Base-by-base conservation (phyloP, 1,140 invertebrate species). In the Holotrichia oblita region DNA sequence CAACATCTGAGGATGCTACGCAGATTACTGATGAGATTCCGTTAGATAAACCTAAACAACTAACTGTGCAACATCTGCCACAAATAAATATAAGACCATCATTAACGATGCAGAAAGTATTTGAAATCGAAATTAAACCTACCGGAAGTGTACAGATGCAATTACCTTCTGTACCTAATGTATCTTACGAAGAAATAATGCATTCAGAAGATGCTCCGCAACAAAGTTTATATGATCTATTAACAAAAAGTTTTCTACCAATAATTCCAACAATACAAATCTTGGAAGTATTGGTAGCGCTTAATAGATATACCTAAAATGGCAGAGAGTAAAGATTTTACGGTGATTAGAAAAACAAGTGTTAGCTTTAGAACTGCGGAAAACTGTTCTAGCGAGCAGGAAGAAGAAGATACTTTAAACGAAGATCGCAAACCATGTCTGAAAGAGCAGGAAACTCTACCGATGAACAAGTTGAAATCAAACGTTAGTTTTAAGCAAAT, bases 1-100 rank as follows among this genome's bases (percentile, higher is more conserved):
- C 59, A 9, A 76, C 42, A 24, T 55, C 55, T 17, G 34, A 42
- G 2, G 27, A n/a, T 14, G 24, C 76, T n/a, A 34, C 20, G 0
- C 41, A 77, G 6, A 75, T 48, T 4, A 75, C 20, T 6, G 24
- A 75, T n/a, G 40, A 75, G 12, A 20, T 75, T 12, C 8, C 40
- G 27, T 14, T 34, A 22, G 34, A 40, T 55, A 40, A 61, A 55
- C 14, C 20, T 6, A 40, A 79, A 59, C 80, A 82, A 77, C 61
- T 84, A 59, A 77, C 74, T 10, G 75, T 84, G 14, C 81, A 84
- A 78, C 14, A 78, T 9, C 34, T 84, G 42, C 82, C 83, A 9
- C 77, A 80, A 0, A 78, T 84, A 7, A 55, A 80, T 48, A 83
- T 84, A 41, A 27, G 48, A 22, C 42, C 55, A 78, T 27, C 72